phyloP scores from a whole-genome alignment of 1,140 invertebrate genomes.

The Drosophila sp. region DNA sequence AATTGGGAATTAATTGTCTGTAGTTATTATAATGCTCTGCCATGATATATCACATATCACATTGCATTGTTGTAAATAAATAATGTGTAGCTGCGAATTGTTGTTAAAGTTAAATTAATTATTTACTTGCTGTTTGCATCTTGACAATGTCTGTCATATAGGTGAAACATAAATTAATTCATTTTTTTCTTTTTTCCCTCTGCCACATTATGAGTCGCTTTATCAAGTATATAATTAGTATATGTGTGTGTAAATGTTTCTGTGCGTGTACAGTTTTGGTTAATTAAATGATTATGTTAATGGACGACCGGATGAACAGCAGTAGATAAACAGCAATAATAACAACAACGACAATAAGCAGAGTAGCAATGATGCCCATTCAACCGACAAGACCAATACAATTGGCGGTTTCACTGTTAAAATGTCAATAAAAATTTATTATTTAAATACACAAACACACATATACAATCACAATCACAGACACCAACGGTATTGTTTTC shows the following conservation, averaged over 20 bases:
- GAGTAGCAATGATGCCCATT: constrained; percentile 62
- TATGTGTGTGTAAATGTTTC: too few relatives aligned
- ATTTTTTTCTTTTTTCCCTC: constrained; percentile 20
- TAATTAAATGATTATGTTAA: constrained; percentile 83
- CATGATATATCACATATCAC: constrained; percentile 31
- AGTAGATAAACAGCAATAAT: constrained; percentile 62
- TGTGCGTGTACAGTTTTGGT: constrained; percentile 67
- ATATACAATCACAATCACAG: constrained; percentile 33
- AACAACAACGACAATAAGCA: constrained; percentile 29
- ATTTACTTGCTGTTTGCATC: constrained; percentile 79
- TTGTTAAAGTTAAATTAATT: constrained; percentile 69
- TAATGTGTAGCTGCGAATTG: constrained; percentile 51
- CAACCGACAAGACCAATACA: constrained; percentile 74
- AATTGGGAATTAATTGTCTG: constrained; percentile 37
- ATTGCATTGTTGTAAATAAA: constrained; percentile 59
- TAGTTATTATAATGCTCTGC: neutral
- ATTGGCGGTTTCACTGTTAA: constrained; percentile 79
- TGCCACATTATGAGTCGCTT: constrained; percentile 32
- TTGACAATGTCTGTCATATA: constrained; percentile 81
- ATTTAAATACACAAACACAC: constrained; percentile 61
- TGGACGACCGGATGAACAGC: constrained; percentile 78
- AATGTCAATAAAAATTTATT: constrained; percentile 82
- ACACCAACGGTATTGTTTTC: constrained; percentile 40
- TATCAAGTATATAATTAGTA: constrained; percentile 63
- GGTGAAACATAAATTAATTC: constrained; percentile 79